A percentile compares a stretch with the other conserved stretches of the same genome.
Conservation (phyloP, 2,797 vertebrate genomes). For the Brotula barbata region DNA sequence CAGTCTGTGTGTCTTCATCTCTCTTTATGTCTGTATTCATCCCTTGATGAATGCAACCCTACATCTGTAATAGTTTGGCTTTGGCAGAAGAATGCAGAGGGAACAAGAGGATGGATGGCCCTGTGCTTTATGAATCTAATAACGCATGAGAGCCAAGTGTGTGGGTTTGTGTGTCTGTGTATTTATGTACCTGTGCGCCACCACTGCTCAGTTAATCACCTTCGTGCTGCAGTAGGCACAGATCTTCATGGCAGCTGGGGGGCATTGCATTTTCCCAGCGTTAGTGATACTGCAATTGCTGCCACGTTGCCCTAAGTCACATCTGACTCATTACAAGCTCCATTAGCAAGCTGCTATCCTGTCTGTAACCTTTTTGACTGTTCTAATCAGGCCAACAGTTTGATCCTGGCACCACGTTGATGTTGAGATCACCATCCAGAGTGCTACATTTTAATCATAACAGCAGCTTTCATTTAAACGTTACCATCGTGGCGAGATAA, state of each 20-base stretch:
- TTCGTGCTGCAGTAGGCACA: constrained; percentile 22
- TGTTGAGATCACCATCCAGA: constrained; percentile 10
- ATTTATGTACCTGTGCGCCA: constrained; percentile 19
- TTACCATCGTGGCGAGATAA: constrained; percentile 2
- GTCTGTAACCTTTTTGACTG: constrained; percentile 21
- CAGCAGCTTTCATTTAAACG: constrained; percentile 31
- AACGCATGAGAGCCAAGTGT: constrained; percentile 36
- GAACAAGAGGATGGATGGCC: constrained; percentile 29
- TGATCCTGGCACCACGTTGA: constrained; percentile 13
- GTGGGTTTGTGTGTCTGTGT: constrained; percentile 16
- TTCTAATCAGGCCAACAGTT: constrained; percentile 29
- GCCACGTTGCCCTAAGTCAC: constrained; percentile 23
- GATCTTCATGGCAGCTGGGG: constrained; percentile 10
- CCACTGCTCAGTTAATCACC: constrained; percentile 19
- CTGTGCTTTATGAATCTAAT: constrained; percentile 47
- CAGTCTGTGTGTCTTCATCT: neutral
- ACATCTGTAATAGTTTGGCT: constrained; percentile 44
- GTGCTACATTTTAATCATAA: constrained; percentile 8
- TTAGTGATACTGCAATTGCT: constrained; percentile 14
- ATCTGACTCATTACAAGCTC: constrained; percentile 37
- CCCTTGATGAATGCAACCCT: constrained; percentile 28
- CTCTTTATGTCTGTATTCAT: constrained; percentile 24
- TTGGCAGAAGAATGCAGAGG: constrained; percentile 29
- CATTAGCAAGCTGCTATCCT: constrained; percentile 37
- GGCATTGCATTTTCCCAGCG: constrained; percentile 27